Base-by-base conservation (phyloP, 1,140 invertebrate genomes). In the Nasonia giraulti region DNA sequence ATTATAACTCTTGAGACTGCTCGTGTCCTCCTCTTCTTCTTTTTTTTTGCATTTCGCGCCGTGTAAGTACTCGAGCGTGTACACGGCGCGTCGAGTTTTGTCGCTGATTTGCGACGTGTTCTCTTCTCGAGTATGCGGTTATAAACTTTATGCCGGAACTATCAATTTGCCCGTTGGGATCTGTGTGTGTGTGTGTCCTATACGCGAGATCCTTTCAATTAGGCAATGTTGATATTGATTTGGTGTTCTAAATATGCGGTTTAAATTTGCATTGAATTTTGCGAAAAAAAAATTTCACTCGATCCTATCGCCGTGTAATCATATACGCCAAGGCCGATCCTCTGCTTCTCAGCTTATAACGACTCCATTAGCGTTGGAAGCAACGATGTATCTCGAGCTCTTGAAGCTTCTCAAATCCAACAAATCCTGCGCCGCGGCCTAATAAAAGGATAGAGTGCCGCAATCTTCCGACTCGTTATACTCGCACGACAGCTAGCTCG, bases 11-110 rank as follows among this genome's bases (percentile, higher is more conserved):
- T 87, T 31, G n/a, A 14, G 68, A 17, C 40, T 33, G 12, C 10
- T 68, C 77, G 40, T 78, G n/a, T 78, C 47, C 20, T 55, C 27
- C 27, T 40, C 33, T 80, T 69, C 31, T 55, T 17, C 2, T 77
- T 50, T 71, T 71, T 33, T 33, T 33, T n/a, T 6, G 66, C 62
- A 66, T 62, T 14, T 47, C 66, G 37, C 85, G 85, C 79, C 82
- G 82, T 88, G 87, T 88, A 89, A 87, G 86, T 88, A 89, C 85
- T 87, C 83, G 87, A 84, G 87, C 86, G 87, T 85, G 86, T 87
- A 86, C 86, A 87, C 82, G 82, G 78, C 85, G 44, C 6, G 17
- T 50, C 44, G 71, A 83, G 86, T 88, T 88, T 89, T 89, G 88
- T 88, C 85, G 85, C 78, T 89, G 88, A 89, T 89, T 87, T 89